These are phyloP conservation scores for Anas bahamensis DNA, from an alignment of 2,797 vertebrate species.

Conservation along the genomic window DNA sequence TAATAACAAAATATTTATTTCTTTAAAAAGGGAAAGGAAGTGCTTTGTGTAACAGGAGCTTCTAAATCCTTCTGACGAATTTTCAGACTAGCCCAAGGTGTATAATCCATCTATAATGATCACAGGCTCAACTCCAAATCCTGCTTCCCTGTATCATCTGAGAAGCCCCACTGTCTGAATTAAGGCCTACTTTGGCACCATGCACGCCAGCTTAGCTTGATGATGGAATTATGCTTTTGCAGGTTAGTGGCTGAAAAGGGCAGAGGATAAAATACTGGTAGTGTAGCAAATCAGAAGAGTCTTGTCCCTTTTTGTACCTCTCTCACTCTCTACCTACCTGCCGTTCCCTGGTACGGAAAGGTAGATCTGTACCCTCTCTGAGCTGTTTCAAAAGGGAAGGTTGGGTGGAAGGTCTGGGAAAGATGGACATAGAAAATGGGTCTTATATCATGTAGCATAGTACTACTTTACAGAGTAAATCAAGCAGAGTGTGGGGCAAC, in stretches of 20 bases:
- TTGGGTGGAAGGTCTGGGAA: neutral
- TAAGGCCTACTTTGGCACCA: neutral
- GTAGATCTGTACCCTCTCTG: rapidly evolving
- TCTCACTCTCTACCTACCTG: neutral
- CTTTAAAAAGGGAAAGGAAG: neutral
- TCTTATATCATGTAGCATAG: neutral
- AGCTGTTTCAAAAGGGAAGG: neutral
- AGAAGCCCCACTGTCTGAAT: neutral
- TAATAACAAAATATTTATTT: neutral
- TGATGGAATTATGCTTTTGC: neutral
- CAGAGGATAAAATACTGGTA: neutral
- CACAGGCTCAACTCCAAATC: neutral
- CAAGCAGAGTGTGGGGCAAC: neutral
- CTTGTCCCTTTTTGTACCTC: neutral
- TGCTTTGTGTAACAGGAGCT: neutral
- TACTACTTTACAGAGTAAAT: neutral
- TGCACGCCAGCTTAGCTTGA: neutral
- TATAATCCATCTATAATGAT: neutral
- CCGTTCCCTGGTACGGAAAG: neutral
- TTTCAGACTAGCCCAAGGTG: neutral
- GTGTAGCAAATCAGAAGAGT: neutral
- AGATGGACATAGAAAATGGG: rapidly evolving
- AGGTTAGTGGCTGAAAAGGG: neutral
- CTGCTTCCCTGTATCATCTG: neutral
- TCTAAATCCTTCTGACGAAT: neutral